Evolutionary conservation across 2,113 vertebrate genomes (phyloP), one percentile per base, ranked within the genome.

Genomic region (Halichoerus grypus): DNA sequence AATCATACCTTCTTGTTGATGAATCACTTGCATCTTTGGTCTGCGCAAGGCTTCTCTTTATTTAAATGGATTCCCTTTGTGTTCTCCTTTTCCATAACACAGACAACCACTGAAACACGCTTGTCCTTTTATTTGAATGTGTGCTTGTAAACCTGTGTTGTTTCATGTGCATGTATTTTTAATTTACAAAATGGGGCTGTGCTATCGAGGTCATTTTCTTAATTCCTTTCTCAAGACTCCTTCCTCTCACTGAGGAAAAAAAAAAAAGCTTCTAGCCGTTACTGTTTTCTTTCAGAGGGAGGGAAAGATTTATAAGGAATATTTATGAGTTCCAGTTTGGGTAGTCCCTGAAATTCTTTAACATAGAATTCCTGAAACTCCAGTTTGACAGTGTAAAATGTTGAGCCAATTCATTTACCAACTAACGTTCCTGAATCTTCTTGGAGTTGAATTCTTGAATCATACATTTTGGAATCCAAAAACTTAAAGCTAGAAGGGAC

Each of bases 71-170:
- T 95, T 76, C 7, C 19, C 36, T 83, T 87, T 92, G 76, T 74
- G 36, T 90, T 91, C 42, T 15, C 8, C 53, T 71, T 97, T 79
- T 71, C 67, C 22, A 6, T 87, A 31, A 80, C 39, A 51, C 22
- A 83, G 87, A 83, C 21, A 87, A 65, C 16, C 42, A 81, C 26
- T 96, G 28, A 93, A 88, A 86, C 36, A 59, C 79, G 61, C 4
- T 77, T 89, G 13, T 93, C 88, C 8, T 95, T 95, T 79, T 91
- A 83, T 93, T 97, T 91, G 67, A 90, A 93, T 87, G 11, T 87
- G 5, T 77, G 88, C n/a, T 76, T 97, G 18, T 82, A 76, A 97
- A 69, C 26, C 31, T 77, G 31, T 81, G 39, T 81, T 90, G 51
- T 77, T 94, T 88, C 94, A 1, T 91, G 4, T 36, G 12, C 31